Evolutionary conservation across 2,797 vertebrate genomes (phyloP).

Genomic region (Lepilemur ruficaudatus): DNA sequence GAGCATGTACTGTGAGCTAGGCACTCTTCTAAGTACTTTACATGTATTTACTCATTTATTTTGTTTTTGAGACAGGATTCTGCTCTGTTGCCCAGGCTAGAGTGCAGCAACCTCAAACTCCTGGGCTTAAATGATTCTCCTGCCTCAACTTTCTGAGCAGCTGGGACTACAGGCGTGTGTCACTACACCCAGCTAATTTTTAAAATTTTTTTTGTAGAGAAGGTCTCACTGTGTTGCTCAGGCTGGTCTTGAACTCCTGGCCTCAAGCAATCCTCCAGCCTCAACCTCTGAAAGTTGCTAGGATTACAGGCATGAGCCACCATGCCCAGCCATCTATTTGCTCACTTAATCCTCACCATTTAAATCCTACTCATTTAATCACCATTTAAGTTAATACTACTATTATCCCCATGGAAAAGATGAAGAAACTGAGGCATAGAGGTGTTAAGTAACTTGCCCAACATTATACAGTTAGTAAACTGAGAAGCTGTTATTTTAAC

Average conservation of each 20-base stretch:
- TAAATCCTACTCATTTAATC: too few species aligned
- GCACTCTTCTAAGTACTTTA: background rate
- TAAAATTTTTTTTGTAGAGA: background rate
- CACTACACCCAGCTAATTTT: background rate
- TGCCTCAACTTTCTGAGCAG: background rate
- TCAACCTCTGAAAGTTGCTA: background rate
- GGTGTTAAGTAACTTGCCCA: background rate
- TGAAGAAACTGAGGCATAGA: background rate
- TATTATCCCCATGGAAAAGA: background rate
- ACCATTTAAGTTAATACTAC: background rate
- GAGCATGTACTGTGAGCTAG: background rate
- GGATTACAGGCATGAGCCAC: background rate
- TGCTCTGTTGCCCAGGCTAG: background rate
- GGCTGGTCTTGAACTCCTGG: background rate
- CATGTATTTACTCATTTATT: background rate
- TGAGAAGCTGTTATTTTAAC: background rate
- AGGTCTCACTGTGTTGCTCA: background rate
- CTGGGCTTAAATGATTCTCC: background rate
- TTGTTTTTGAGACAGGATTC: background rate
- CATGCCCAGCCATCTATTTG: background rate
- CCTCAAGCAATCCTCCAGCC: background rate
- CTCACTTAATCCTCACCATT: background rate
- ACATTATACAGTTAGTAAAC: background rate
- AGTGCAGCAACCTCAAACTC: background rate
- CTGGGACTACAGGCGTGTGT: background rate